Evolutionary conservation across 2,888 invertebrate species (phyloP).

Genomic region (Tigriopus californicus): DNA sequence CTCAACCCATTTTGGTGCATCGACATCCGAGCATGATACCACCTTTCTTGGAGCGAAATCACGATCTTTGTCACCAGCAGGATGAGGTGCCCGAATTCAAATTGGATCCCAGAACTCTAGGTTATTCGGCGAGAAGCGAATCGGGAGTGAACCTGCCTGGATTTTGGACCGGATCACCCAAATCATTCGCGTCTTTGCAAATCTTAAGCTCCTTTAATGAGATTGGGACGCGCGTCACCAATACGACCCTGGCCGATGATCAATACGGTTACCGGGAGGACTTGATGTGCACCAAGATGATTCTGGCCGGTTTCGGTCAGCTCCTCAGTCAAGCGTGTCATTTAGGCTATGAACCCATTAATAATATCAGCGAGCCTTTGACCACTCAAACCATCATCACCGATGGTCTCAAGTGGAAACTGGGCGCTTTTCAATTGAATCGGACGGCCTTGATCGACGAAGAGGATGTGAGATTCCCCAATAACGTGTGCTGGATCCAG

Average conservation of each 20-base stretch:
- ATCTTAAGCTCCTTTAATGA: neutral
- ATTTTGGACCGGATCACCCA: conserved; percentile 23
- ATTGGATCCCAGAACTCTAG: conserved; percentile 41
- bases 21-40: conserved; percentile 47
- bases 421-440: conserved; percentile 81
- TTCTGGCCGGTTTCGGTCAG: conserved; percentile 62
- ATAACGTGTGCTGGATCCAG: neutral
- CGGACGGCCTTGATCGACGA: conserved; percentile 39
- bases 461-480: neutral
- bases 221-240: conserved; percentile 19
- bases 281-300: conserved; percentile 45
- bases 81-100: conserved; percentile 19
- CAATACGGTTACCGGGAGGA: conserved; percentile 28
- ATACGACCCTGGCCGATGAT: conserved; percentile 25
- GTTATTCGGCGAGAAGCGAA: conserved; percentile 36
- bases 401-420: conserved; percentile 67
- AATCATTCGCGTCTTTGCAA: neutral
- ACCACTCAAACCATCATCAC: conserved; percentile 71
- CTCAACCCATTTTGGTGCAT: conserved; percentile 46
- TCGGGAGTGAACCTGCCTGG: conserved; percentile 58
- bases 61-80: conserved; percentile 20
- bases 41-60: conserved; percentile 31
- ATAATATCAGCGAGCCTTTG: conserved; percentile 77
- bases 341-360: conserved; percentile 62
- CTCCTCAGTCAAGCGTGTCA: conserved; percentile 55